phyloP scores from a whole-genome alignment of 2,888 invertebrate genomes.

The Cataglyphis albicans region DNA sequence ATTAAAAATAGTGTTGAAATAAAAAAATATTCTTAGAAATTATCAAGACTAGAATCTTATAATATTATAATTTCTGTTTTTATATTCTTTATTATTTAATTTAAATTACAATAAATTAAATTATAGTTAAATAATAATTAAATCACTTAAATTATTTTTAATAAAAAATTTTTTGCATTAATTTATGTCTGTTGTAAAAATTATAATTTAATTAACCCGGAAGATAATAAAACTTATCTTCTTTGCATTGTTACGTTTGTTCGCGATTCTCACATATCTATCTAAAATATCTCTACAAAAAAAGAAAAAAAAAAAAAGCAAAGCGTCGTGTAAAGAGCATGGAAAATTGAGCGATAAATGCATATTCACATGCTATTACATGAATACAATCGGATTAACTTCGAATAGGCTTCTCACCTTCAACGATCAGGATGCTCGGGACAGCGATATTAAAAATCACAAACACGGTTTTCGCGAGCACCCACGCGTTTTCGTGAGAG shows the following conservation, averaged over 20 bases:
- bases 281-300: not conserved
- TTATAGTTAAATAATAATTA: no score
- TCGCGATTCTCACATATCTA: not conserved
- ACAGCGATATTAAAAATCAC: conserved; percentile 18
- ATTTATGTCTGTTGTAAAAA: not conserved
- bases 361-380: conserved; percentile 9
- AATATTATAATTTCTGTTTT: no score
- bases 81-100: not conserved
- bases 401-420: not conserved
- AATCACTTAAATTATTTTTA: not conserved
- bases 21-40: not conserved
- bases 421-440: not conserved
- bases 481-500: conserved; percentile 41
- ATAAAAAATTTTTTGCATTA: not conserved
- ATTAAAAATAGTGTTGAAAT: not conserved
- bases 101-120: no score
- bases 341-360: conserved; percentile 23
- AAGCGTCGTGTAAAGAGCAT: not conserved
- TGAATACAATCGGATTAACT: conserved; percentile 5
- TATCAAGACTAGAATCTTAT: no score
- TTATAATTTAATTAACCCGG: not conserved
- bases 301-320: conserved; percentile 2
- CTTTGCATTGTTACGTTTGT: not conserved
- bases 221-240: not conserved
- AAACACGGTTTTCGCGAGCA: conserved; percentile 22